Percentiles rank a stretch among this genome's conserved stretches.
Conservation (phyloP, 2,797 vertebrate genomes). For the Hipposideros larvatus region DNA sequence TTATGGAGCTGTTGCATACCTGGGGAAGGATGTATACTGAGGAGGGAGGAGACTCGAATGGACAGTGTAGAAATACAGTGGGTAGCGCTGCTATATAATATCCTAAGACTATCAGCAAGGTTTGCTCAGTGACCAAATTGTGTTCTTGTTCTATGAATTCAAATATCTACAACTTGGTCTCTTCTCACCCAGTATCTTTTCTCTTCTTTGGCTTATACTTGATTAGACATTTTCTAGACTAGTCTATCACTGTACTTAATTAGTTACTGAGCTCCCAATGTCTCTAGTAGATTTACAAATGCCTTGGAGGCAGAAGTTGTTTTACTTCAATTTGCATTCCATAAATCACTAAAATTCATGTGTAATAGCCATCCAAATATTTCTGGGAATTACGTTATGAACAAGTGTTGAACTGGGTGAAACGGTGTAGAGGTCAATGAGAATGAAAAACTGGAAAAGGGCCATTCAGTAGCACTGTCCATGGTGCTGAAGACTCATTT, state of each 20-base stretch:
- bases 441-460: not conserved
- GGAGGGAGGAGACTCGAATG: not conserved
- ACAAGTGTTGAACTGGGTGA: not conserved
- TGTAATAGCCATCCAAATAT: not conserved
- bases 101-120: not conserved
- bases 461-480: not conserved
- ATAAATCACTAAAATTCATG: not conserved
- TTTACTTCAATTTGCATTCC: not conserved
- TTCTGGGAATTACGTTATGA: not conserved
- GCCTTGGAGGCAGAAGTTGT: not conserved
- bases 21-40: not conserved
- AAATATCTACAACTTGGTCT: not conserved
- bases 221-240: conserved; percentile 6
- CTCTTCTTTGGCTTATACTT: not conserved
- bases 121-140: not conserved
- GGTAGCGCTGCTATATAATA: fast-evolving
- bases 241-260: not conserved
- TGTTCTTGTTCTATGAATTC: not conserved
- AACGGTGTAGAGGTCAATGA: not conserved
- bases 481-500: not conserved
- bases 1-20: not conserved
- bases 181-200: not conserved
- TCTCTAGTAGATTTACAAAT: conserved; percentile 24
- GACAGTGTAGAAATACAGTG: not conserved
- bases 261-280: not conserved